A percentile compares a stretch with the other conserved stretches of the same genome.
Evolutionary conservation across 2,888 invertebrate species (phyloP).

Genomic region (Unio delphinus): DNA sequence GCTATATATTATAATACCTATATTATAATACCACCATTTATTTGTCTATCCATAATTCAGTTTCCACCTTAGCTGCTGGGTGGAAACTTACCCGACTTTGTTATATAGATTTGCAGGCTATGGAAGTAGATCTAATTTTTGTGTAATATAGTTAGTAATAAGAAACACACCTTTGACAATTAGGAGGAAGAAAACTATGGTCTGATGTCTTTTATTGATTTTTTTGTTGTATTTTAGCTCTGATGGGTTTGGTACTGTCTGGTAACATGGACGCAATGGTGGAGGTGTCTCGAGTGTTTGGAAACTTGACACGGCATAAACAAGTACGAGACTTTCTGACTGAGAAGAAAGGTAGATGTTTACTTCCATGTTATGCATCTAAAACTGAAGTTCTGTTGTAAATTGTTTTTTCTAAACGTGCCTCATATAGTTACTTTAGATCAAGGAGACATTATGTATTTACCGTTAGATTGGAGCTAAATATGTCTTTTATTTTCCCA

Average conservation of each 20-base stretch:
- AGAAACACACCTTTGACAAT: background rate
- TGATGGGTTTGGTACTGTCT: constrained; percentile 61
- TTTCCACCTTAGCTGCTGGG: too few species aligned
- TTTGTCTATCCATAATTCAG: too few species aligned
- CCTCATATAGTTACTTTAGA: background rate
- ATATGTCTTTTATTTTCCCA: too few species aligned
- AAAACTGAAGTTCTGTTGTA: background rate
- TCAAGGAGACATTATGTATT: background rate
- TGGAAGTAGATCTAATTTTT: background rate
- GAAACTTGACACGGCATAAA: constrained; percentile 84
- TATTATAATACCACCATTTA: too few species aligned
- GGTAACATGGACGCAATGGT: constrained; percentile 75
- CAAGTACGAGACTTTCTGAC: constrained; percentile 79
- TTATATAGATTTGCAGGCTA: too few species aligned
- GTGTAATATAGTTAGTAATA: background rate
- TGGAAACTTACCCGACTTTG: too few species aligned
- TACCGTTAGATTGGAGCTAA: too few species aligned
- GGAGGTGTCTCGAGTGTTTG: constrained; percentile 86
- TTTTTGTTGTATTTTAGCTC: constrained; percentile 38
- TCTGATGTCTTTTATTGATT: background rate
- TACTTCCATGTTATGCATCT: background rate
- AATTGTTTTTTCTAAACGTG: background rate
- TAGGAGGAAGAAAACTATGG: too few species aligned
- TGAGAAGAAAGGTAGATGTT: constrained; percentile 76
- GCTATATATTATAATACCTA: too few species aligned